A percentile compares a stretch with the other conserved stretches of the same genome.
Conservation (phyloP, 1,140 invertebrate genomes). For the Alviniconcha marisindica region DNA sequence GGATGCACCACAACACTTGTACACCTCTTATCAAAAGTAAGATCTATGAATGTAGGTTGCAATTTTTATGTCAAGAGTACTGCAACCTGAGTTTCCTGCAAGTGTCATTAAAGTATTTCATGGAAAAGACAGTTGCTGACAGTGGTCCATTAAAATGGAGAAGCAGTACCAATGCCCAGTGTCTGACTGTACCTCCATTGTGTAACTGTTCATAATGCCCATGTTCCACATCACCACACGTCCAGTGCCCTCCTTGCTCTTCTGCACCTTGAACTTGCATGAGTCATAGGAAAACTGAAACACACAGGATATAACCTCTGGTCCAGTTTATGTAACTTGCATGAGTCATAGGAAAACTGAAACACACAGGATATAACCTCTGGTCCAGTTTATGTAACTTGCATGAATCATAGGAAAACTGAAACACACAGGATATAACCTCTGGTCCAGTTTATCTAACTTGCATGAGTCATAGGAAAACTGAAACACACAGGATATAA, state of each 20-base stretch:
- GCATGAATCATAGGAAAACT: slow-evolving; percentile 95
- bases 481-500: slow-evolving; percentile 72
- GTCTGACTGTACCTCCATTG: slow-evolving; percentile 88
- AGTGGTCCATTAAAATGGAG: too few relatives aligned
- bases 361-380: slow-evolving; percentile 46
- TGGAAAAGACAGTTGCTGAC: too few relatives aligned
- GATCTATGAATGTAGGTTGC: not conserved
- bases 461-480: slow-evolving; percentile 96
- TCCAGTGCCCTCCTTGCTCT: slow-evolving; percentile 94
- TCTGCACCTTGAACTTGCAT: slow-evolving; percentile 95
- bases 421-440: slow-evolving; percentile 49
- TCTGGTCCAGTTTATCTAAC: slow-evolving; percentile 82
- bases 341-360: slow-evolving; percentile 93
- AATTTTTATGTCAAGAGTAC: too few relatives aligned
- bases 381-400: slow-evolving; percentile 88
- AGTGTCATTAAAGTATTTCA: too few relatives aligned
- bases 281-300: slow-evolving; percentile 91
- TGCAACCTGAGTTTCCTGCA: too few relatives aligned
- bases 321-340: slow-evolving; percentile 92
- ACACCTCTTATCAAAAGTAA: too few relatives aligned
- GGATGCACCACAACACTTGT: too few relatives aligned
- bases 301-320: slow-evolving; percentile 36
- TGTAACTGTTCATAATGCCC: slow-evolving; percentile 95
- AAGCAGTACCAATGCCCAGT: too few relatives aligned
- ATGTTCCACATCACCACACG: slow-evolving; percentile 95